phyloP scores from a whole-genome alignment of 2,888 invertebrate species.

The Myopa testacea region DNA sequence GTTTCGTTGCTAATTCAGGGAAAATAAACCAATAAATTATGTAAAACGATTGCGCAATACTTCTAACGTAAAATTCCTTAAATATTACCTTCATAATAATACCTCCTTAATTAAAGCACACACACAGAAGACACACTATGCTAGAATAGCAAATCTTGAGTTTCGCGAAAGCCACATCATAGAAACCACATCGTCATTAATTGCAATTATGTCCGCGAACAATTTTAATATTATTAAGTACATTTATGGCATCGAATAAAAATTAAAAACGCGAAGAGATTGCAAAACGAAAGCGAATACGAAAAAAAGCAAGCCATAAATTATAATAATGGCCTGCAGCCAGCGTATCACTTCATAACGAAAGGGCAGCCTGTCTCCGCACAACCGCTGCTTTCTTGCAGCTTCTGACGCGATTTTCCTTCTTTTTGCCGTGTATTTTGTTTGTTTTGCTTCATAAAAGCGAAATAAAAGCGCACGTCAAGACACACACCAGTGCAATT shows the following conservation, averaged over 20 bases:
- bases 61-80: too few species aligned
- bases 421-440: not conserved
- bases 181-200: slow-evolving; percentile 10
- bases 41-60: too few species aligned
- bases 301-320: slow-evolving; percentile 10
- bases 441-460: not conserved
- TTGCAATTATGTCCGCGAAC: not conserved
- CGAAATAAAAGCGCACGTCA: slow-evolving; percentile 50
- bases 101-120: too few species aligned
- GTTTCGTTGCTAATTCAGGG: slow-evolving; percentile 65
- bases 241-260: slow-evolving; percentile 4
- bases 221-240: not conserved
- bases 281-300: not conserved
- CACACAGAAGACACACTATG: too few species aligned
- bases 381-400: not conserved
- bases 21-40: slow-evolving; percentile 27
- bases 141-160: too few species aligned
- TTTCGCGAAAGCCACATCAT: not conserved
- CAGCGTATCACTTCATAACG: slow-evolving; percentile 11
- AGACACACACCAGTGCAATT: slow-evolving; percentile 61
- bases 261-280: slow-evolving; percentile 3
- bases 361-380: not conserved
- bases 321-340: slow-evolving; percentile 22
- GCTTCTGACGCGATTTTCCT: not conserved
- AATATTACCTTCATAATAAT: too few species aligned